These are phyloP conservation scores for Tauraco erythrolophus DNA, from an alignment of 2,113 vertebrate species.

Conservation along the genomic window DNA sequence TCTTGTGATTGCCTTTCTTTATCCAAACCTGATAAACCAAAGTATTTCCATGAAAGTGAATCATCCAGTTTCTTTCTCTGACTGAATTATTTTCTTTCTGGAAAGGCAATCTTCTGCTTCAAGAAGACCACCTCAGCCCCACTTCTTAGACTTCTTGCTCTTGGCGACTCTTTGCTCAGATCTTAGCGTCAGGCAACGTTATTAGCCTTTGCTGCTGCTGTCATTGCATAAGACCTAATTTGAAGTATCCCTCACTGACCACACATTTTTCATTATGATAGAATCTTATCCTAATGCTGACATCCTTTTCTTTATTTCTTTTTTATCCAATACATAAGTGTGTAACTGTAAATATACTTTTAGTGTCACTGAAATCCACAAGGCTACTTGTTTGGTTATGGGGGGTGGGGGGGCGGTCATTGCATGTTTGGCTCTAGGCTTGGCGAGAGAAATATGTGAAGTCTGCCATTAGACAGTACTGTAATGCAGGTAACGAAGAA, in stretches of 20 bases:
- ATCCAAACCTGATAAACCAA: neutral
- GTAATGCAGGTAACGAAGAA: neutral
- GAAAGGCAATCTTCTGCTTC: neutral
- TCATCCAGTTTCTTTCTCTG: neutral
- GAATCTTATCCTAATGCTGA: neutral
- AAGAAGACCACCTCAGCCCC: neutral
- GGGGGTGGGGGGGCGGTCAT: rapidly evolving
- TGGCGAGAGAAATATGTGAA: neutral
- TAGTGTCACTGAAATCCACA: neutral
- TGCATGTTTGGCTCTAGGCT: neutral
- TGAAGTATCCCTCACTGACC: neutral
- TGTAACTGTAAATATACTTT: neutral
- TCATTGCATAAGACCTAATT: neutral
- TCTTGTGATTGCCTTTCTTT: neutral
- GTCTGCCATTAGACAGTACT: neutral
- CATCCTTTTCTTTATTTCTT: neutral
- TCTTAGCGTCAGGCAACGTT: neutral
- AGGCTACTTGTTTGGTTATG: neutral
- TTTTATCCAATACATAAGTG: neutral
- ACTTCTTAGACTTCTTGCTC: neutral
- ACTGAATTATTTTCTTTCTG: neutral
- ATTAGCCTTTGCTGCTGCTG: neutral
- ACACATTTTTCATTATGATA: neutral
- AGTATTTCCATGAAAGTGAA: neutral
- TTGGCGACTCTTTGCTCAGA: neutral